A percentile compares a stretch with the other conserved stretches of the same genome.
Conservation (phyloP, 2,888 invertebrate genomes). For the Dasypogon diadema region DNA sequence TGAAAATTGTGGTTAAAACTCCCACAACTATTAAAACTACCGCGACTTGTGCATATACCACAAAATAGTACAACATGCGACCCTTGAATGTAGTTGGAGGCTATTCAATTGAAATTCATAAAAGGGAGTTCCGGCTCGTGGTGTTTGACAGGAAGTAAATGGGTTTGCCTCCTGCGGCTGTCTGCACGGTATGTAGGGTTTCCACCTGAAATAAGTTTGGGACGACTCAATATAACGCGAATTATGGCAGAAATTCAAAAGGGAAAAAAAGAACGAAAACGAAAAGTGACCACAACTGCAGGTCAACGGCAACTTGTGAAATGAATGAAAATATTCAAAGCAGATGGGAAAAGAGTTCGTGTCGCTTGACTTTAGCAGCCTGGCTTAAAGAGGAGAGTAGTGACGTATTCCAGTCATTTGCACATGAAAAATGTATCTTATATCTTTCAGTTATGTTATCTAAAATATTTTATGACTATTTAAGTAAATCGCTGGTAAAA, state of each 20-base stretch:
- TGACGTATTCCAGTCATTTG: no score
- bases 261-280: neutral
- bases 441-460: no score
- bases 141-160: conserved; percentile 42
- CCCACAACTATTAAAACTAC: neutral
- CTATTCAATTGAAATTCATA: conserved; percentile 31
- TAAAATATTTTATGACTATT: no score
- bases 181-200: neutral
- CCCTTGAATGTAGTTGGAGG: neutral
- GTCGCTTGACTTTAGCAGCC: neutral
- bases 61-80: neutral
- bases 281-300: neutral
- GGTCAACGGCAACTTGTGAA: neutral
- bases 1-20: neutral
- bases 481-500: no score
- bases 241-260: neutral
- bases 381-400: no score
- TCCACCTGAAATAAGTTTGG: neutral
- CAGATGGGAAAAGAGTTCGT: neutral
- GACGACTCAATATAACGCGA: neutral
- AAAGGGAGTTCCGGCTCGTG: conserved; percentile 43
- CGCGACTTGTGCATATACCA: neutral
- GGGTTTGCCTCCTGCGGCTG: conserved; percentile 1
- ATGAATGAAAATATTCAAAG: neutral
- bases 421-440: no score